Evolutionary conservation across 2,888 invertebrate genomes (phyloP).

Genomic region (Apoda limacodes): DNA sequence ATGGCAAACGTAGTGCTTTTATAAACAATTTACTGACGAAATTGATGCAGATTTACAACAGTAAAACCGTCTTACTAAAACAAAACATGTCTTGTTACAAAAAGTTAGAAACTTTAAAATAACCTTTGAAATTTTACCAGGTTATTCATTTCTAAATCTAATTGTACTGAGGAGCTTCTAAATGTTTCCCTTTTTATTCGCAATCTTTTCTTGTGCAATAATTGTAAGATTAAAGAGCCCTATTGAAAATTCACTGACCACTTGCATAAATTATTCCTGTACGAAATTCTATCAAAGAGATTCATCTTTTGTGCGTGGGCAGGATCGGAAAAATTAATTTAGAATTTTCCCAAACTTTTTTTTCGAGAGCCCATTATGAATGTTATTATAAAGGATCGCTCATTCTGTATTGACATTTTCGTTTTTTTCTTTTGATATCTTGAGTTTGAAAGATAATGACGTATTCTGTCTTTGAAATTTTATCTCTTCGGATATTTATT

Average conservation of each 20-base stretch:
- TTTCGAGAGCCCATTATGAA: constrained; percentile 31
- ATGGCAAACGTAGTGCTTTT: too few relatives aligned
- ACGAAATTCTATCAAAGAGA: constrained; percentile 52
- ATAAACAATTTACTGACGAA: too few relatives aligned
- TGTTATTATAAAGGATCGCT: constrained; percentile 28
- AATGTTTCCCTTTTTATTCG: constrained; percentile 19
- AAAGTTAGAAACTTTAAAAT: too few relatives aligned
- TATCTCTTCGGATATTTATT: constrained; percentile 29
- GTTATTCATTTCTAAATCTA: too few relatives aligned
- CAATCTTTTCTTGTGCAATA: constrained; percentile 25
- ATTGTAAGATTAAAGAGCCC: constrained; percentile 49
- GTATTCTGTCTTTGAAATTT: constrained; percentile 54
- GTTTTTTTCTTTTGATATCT: constrained; percentile 43
- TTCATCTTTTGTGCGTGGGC: constrained; percentile 40
- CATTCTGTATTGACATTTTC: constrained; percentile 42
- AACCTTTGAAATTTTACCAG: too few relatives aligned
- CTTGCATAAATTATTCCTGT: constrained; percentile 65
- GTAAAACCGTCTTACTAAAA: too few relatives aligned
- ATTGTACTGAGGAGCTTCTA: constrained; percentile 11
- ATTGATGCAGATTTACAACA: too few relatives aligned
- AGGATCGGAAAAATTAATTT: constrained; percentile 60
- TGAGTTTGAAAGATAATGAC: constrained; percentile 43
- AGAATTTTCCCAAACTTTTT: constrained; percentile 32
- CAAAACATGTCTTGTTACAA: too few relatives aligned
- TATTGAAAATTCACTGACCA: constrained; percentile 49